A percentile compares a stretch with the other conserved stretches of the same genome.
These are phyloP conservation scores for Oxycera nigricornis DNA, from an alignment of 2,888 invertebrate species.

Conservation along the genomic window DNA sequence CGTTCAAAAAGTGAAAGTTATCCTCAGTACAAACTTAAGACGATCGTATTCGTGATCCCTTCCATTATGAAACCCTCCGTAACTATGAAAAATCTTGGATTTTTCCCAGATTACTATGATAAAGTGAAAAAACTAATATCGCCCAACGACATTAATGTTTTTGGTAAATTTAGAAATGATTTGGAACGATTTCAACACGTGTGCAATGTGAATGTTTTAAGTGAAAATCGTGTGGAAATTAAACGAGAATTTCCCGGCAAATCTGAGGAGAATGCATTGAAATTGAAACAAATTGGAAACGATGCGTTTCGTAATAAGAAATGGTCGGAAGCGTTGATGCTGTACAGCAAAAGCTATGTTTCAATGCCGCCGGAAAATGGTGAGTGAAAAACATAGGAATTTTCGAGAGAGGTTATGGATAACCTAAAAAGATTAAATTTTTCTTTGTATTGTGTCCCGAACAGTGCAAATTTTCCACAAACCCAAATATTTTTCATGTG, in stretches of 20 bases:
- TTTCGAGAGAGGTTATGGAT: no score
- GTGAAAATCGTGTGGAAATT: slow-evolving; percentile 64
- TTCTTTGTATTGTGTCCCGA: no score
- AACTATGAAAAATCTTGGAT: slow-evolving; percentile 55
- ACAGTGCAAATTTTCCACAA: no score
- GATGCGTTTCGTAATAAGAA: slow-evolving; percentile 74
- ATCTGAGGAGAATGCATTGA: slow-evolving; percentile 67
- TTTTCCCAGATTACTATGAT: slow-evolving; percentile 72
- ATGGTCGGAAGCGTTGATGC: slow-evolving; percentile 71
- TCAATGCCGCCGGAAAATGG: slow-evolving; percentile 73
- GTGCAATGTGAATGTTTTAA: slow-evolving; percentile 63
- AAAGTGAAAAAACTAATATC: slow-evolving; percentile 65
- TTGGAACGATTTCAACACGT: slow-evolving; percentile 71
- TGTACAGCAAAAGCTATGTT: slow-evolving; percentile 75
- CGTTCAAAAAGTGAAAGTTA: not conserved
- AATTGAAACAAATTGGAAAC: slow-evolving; percentile 76
- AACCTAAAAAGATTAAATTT: no score
- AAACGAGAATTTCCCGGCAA: slow-evolving; percentile 63
- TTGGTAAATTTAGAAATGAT: slow-evolving; percentile 69
- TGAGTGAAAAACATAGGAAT: slow-evolving; percentile 55
- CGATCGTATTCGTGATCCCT: not conserved
- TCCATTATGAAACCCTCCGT: not conserved
- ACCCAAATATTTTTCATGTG: no score
- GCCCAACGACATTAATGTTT: slow-evolving; percentile 68
- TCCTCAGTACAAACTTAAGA: not conserved